A percentile compares a stretch with the other conserved stretches of the same genome.
phyloP scores from a whole-genome alignment of 1,140 invertebrate species.

The Drosophila tani region DNA sequence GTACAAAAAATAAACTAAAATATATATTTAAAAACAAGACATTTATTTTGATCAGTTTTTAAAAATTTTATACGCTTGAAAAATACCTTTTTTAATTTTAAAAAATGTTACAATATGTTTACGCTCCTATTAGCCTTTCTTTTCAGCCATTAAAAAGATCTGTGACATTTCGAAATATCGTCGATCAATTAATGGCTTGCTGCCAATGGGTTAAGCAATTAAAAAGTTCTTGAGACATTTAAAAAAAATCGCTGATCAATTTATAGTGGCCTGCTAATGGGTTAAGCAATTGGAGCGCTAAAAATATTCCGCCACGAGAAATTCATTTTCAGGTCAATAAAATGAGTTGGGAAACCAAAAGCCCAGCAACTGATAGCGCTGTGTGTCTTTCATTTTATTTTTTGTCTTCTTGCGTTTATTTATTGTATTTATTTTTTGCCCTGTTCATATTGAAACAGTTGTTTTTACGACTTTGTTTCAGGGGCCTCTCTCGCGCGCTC shows the following conservation, averaged over 20 bases:
- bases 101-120: too few relatives aligned
- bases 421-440: conserved; percentile 44
- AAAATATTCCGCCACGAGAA: conserved; percentile 24
- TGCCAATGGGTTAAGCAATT: neutral
- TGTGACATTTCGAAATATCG: neutral
- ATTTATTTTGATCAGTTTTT: too few relatives aligned
- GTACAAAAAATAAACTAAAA: too few relatives aligned
- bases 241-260: neutral
- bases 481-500: conserved; percentile 9
- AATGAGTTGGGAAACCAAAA: conserved; percentile 53
- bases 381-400: conserved; percentile 16
- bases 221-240: neutral
- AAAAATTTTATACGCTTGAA: too few relatives aligned
- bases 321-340: conserved; percentile 55
- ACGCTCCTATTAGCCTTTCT: too few relatives aligned
- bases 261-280: conserved; percentile 6
- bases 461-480: conserved; percentile 58
- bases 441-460: conserved; percentile 70
- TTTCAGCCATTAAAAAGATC: neutral
- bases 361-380: conserved; percentile 33
- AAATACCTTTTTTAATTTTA: too few relatives aligned
- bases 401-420: conserved; percentile 12
- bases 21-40: too few relatives aligned
- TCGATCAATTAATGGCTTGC: neutral
- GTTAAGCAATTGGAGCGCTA: conserved; percentile 16